Percentiles rank a stretch among this genome's conserved stretches.
These are phyloP conservation scores for Lacanobia wlatinum DNA, from an alignment of 2,888 invertebrate species.

Conservation along the genomic window DNA sequence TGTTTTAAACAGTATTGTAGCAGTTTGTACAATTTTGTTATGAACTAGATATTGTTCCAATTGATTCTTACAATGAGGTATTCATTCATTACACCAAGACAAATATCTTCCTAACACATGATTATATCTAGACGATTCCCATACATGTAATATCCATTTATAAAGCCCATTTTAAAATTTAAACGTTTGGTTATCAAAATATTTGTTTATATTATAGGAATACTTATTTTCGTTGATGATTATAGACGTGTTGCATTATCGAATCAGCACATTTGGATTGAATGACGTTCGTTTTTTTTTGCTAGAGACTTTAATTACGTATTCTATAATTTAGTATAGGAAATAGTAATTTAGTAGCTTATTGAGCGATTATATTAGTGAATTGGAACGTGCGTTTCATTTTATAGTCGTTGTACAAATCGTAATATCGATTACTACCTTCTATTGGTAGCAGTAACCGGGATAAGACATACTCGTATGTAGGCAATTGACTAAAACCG, in stretches of 20 bases:
- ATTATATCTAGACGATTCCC: slow-evolving; percentile 72
- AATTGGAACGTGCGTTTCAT: slow-evolving; percentile 45
- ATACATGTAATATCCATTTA: slow-evolving; percentile 78
- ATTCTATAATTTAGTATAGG: slow-evolving; percentile 37
- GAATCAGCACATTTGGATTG: slow-evolving; percentile 35
- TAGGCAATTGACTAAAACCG: slow-evolving; percentile 7
- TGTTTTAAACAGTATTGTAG: slow-evolving; percentile 63
- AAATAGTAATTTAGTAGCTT: slow-evolving; percentile 38
- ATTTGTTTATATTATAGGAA: slow-evolving; percentile 71
- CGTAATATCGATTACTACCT: slow-evolving; percentile 35
- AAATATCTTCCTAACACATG: slow-evolving; percentile 70
- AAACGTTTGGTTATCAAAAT: slow-evolving; percentile 82
- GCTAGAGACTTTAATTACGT: slow-evolving; percentile 28
- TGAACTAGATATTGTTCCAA: slow-evolving; percentile 65
- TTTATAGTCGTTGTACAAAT: slow-evolving; percentile 55
- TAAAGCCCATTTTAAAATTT: slow-evolving; percentile 81
- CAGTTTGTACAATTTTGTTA: slow-evolving; percentile 75
- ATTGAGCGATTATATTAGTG: slow-evolving; percentile 47
- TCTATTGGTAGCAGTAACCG: slow-evolving; percentile 9
- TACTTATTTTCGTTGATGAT: slow-evolving; percentile 73
- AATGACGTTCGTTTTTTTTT: slow-evolving; percentile 24
- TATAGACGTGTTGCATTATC: slow-evolving; percentile 43
- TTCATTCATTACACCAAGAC: slow-evolving; percentile 81
- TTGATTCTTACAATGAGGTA: slow-evolving; percentile 78
- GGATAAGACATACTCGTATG: background rate